Evolutionary conservation across 2,113 vertebrate genomes (phyloP).

Genomic region (Noctilio leporinus): DNA sequence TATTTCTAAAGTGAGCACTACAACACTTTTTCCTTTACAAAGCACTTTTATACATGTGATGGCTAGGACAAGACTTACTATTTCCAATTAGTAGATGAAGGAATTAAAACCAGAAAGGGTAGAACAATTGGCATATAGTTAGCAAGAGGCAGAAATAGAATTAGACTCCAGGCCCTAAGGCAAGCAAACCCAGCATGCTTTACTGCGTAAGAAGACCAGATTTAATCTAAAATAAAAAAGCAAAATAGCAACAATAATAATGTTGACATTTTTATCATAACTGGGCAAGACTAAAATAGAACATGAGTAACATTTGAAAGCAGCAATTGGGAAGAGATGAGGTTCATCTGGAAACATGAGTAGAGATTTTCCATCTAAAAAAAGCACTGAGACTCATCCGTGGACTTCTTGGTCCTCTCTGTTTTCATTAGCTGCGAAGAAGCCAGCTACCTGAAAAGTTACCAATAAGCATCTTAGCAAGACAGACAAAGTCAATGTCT

Average conservation of each 20-base stretch:
- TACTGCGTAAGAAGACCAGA: background rate
- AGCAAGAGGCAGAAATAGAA: background rate
- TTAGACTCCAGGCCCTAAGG: background rate
- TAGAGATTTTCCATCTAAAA: slow-evolving; percentile 57
- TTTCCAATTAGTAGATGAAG: background rate
- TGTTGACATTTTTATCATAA: slow-evolving; percentile 43
- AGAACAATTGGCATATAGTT: background rate
- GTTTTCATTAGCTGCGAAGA: slow-evolving; percentile 3
- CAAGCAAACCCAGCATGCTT: background rate
- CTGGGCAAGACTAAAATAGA: slow-evolving; percentile 53
- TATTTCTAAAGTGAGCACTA: no score
- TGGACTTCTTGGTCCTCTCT: background rate
- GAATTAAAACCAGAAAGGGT: background rate
- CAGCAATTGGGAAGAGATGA: slow-evolving; percentile 39
- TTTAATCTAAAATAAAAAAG: slow-evolving; percentile 22
- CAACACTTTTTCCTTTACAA: background rate
- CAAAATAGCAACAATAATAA: slow-evolving; percentile 34
- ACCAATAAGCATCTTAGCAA: background rate
- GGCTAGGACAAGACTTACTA: background rate
- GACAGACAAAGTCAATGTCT: background rate
- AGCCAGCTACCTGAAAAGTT: slow-evolving; percentile 12
- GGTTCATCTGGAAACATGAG: slow-evolving; percentile 50
- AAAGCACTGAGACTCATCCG: slow-evolving; percentile 43
- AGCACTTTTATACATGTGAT: background rate
- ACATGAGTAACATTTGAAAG: slow-evolving; percentile 24